A percentile compares a stretch with the other conserved stretches of the same genome.
Conservation (phyloP, 2,797 vertebrate species). For the Amniataba percoides region DNA sequence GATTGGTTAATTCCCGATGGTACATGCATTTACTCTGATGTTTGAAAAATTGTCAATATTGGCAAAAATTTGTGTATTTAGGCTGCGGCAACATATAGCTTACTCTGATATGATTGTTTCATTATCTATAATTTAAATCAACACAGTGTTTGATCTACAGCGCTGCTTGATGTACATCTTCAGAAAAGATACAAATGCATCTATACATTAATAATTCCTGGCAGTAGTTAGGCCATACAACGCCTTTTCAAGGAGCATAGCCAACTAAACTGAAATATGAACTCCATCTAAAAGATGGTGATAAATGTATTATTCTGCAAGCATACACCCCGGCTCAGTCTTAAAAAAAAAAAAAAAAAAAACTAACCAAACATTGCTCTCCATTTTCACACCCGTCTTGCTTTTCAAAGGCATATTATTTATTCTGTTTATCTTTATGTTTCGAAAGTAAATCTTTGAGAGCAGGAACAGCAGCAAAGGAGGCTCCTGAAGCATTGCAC, state of each 20-base stretch:
- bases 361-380: constrained; percentile 36
- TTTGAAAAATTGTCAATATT: constrained; percentile 7
- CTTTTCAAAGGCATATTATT: constrained; percentile 65
- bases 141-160: constrained; percentile 58
- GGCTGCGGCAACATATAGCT: constrained; percentile 3
- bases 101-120: constrained; percentile 34
- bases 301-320: constrained; percentile 52
- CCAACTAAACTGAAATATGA: constrained; percentile 44
- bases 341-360: constrained; percentile 11
- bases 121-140: constrained; percentile 59
- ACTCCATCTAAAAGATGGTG: constrained; percentile 41
- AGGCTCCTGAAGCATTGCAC: constrained; percentile 61
- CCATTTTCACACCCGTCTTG: constrained; percentile 49
- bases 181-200: constrained; percentile 56
- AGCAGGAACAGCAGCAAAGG: constrained; percentile 55
- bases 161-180: constrained; percentile 66
- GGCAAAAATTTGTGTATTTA: not conserved
- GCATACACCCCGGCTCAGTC: constrained; percentile 18
- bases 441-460: constrained; percentile 73
- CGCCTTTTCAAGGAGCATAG: constrained; percentile 26
- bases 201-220: constrained; percentile 66
- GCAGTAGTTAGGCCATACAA: constrained; percentile 25
- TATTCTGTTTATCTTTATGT: constrained; percentile 74
- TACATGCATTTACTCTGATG: not conserved
- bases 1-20: not conserved